phyloP scores from a whole-genome alignment of 2,113 vertebrate genomes.

The Gymnogyps californianus region DNA sequence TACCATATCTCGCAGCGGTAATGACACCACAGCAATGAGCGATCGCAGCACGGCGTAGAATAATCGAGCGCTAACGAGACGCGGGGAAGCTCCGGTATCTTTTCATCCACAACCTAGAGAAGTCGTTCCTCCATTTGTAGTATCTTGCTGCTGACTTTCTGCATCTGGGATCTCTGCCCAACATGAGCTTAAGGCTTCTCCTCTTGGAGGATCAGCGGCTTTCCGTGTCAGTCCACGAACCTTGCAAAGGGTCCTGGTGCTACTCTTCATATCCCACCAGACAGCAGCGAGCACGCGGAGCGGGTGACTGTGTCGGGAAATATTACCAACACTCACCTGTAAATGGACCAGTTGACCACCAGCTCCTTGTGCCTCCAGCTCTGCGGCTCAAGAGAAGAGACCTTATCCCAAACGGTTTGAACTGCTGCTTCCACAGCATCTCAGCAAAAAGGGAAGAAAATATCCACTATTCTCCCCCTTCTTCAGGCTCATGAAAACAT shows the following conservation, averaged over 20 bases:
- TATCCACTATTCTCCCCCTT: neutral
- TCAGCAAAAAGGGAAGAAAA: neutral
- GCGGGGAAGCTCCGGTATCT: neutral
- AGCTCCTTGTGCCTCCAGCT: neutral
- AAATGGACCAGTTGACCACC: neutral
- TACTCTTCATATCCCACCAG: neutral
- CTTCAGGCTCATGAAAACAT: neutral
- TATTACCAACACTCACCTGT: fast-evolving
- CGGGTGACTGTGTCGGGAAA: neutral
- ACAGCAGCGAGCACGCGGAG: neutral
- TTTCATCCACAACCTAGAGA: neutral
- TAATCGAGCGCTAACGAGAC: fast-evolving
- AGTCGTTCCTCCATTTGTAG: too few relatives aligned
- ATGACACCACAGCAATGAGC: neutral
- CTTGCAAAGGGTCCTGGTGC: neutral
- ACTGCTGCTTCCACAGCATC: neutral
- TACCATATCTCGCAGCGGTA: neutral
- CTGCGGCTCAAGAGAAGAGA: neutral
- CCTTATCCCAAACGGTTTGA: neutral
- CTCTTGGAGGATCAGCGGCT: neutral
- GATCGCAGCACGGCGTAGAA: fast-evolving
- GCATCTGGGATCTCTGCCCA: neutral
- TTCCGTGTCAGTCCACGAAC: neutral
- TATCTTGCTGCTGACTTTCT: neutral
- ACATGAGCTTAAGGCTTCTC: fast-evolving